Evolutionary conservation across 2,888 invertebrate species (phyloP).

Genomic region (Cheilosia scutellata): DNA sequence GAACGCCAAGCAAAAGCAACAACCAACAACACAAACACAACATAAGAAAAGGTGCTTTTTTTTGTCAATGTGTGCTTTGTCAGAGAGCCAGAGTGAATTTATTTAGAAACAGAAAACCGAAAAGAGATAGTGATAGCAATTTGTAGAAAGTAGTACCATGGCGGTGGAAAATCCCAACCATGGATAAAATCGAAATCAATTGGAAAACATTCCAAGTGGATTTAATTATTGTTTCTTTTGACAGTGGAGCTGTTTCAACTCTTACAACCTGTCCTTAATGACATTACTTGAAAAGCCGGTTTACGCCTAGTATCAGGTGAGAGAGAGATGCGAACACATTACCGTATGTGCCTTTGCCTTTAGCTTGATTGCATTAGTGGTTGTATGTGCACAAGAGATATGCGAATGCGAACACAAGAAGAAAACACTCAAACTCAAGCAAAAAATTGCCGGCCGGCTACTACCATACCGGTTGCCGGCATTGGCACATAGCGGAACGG

Average conservation of each 20-base stretch:
- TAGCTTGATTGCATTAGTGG: background rate
- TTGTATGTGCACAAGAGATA: background rate
- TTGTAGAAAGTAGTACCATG: conserved; percentile 68
- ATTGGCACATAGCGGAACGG: no score
- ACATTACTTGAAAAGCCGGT: conserved; percentile 50
- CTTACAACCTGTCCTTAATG: background rate
- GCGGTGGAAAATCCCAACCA: conserved; percentile 15
- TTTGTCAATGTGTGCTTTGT: background rate
- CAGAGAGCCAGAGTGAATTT: conserved; percentile 22
- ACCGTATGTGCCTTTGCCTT: background rate
- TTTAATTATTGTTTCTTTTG: conserved; percentile 32
- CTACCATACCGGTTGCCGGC: no score
- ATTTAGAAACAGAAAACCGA: conserved; percentile 9
- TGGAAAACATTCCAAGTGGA: conserved; percentile 30
- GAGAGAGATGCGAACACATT: conserved; percentile 20
- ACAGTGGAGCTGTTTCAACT: conserved; percentile 40
- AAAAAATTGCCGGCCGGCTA: no score
- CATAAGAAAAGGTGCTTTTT: background rate
- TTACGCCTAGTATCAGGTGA: conserved; percentile 58
- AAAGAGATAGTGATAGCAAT: conserved; percentile 57
- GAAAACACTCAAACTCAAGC: background rate
- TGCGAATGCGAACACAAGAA: background rate
- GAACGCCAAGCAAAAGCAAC: no score
- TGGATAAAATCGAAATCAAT: conserved; percentile 45
- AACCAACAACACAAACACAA: background rate